Evolutionary conservation across 53 echinoderm and acorn worm species (phyloP), one percentile per base, ranked within the genome.

Genomic region (Zoroaster sp.): DNA sequence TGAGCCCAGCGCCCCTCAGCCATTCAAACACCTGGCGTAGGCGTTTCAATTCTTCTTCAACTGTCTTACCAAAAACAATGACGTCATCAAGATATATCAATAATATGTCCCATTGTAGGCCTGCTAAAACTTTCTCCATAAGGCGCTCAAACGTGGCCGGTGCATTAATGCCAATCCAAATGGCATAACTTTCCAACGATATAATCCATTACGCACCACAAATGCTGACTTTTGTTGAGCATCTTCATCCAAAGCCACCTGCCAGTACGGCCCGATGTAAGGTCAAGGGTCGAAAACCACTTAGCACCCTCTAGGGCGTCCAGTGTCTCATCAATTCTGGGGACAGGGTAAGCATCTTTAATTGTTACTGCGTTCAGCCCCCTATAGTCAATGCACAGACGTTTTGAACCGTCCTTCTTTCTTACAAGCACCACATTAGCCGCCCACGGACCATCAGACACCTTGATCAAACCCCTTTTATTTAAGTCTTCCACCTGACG

Each of bases 351-450:
- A 3, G 89, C 85, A 39, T 93, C 93, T 32, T 89, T 93, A 66
- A 90, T 90, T n/a, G 93, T 90, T 0, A 75, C 90, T 5, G 52
- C 90, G 28, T 90, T 93, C 7, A 93, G 67, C 31, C 45, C 23
- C 32, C 90, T 51, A 69, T 90, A 93, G 54, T 93, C 93, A 21
- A 93, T 63, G 55, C 90, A 93, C 35, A 87, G 52, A 1, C 87
- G 44, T 68, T 87, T 80, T 5, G 79, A 52, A 3, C 83, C 92
- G 34, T 89, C 89, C 30, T 92, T 92, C 72, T 89, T 92, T 5
- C 47, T 47, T 4, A 93, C 93, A 2, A 90, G 39, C 1, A 90
- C 93, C 3, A 87, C 70, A 11, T 78, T 77, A 44, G 87, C 45
- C 0, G 87, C 72, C 87, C 87, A 90, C 11, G 90, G 88, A 37